phyloP scores from a whole-genome alignment of 2,888 invertebrate genomes.

The Tiliacea aurago region DNA sequence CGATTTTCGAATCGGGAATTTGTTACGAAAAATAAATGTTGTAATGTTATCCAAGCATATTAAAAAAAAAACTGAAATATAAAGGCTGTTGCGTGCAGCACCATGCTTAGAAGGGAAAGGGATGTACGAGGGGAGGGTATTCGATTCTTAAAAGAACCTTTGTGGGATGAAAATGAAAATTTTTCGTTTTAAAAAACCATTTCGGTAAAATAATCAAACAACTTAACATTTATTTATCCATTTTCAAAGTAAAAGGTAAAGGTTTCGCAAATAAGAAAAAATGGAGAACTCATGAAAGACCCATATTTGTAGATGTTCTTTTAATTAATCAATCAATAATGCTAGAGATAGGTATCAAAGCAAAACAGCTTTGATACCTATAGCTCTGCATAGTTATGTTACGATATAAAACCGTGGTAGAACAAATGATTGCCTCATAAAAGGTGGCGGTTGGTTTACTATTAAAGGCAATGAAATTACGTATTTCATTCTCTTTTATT shows the following conservation, averaged over 20 bases:
- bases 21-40: not conserved
- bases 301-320: not conserved
- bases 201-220: not conserved
- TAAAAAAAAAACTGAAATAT: too few relatives aligned
- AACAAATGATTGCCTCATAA: conserved; percentile 43
- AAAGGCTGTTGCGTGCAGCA: not conserved
- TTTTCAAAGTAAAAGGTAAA: not conserved
- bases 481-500: conserved; percentile 50
- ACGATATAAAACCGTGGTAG: conserved; percentile 28
- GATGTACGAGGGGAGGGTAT: too few relatives aligned
- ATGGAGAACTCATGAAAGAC: not conserved
- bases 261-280: not conserved
- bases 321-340: not conserved
- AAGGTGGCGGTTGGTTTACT: conserved; percentile 34
- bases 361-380: conserved; percentile 4
- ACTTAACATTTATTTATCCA: not conserved
- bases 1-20: conserved; percentile 25
- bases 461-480: conserved; percentile 49
- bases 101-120: not conserved
- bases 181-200: not conserved
- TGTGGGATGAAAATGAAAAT: not conserved
- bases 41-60: not conserved
- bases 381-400: conserved; percentile 30
- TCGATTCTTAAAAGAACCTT: not conserved
- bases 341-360: too few relatives aligned